Conservation (phyloP, 2,113 vertebrate genomes). For the Condylura cristata region DNA sequence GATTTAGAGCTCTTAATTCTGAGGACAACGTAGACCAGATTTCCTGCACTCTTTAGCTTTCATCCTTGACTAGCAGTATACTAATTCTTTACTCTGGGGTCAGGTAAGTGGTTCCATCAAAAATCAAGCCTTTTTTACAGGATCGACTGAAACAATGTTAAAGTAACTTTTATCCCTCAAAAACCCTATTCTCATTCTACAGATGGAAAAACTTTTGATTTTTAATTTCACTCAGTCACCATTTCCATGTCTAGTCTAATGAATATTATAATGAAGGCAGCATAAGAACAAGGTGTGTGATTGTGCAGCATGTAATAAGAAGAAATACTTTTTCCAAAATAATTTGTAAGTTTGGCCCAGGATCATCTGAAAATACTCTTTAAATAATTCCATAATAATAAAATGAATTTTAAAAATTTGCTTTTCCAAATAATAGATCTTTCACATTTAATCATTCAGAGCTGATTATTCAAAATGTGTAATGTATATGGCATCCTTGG, state of each 20-base stretch:
- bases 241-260: not conserved
- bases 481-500: no score
- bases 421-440: conserved; percentile 37
- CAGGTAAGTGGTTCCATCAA: not conserved
- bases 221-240: not conserved
- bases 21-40: not conserved
- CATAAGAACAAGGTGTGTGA: not conserved
- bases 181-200: not conserved
- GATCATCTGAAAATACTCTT: conserved; percentile 19
- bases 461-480: conserved; percentile 51
- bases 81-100: not conserved
- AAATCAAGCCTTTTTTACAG: not conserved
- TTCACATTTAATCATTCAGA: conserved; percentile 58
- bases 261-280: not conserved
- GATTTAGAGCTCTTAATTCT: not conserved
- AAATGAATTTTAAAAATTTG: conserved; percentile 43
- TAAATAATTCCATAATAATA: conserved; percentile 19
- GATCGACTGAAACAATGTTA: not conserved
- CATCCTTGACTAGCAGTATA: not conserved
- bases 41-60: not conserved
- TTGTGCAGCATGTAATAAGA: not conserved
- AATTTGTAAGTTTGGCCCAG: not conserved
- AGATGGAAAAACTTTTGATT: not conserved
- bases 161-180: not conserved
- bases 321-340: not conserved